A percentile compares a stretch with the other conserved stretches of the same genome.
Conservation (phyloP, 2,113 vertebrate species). For the Strix uralensis region DNA sequence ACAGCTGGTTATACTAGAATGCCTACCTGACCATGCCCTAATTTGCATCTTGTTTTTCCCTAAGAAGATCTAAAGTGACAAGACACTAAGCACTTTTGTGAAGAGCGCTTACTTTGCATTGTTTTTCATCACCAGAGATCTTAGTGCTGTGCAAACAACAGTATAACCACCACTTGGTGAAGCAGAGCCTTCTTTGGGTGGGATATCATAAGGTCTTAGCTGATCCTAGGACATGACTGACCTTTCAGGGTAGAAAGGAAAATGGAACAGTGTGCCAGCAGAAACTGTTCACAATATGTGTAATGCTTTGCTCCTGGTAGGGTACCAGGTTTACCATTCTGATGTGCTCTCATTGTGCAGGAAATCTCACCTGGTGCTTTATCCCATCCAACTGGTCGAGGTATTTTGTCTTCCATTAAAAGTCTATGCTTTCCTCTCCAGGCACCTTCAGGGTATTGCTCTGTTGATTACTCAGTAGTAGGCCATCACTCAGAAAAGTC, state of each 20-base stretch:
- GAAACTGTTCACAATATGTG: neutral
- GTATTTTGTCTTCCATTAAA: neutral
- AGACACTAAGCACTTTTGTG: neutral
- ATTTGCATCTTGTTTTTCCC: slow-evolving; percentile 10
- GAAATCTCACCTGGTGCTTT: neutral
- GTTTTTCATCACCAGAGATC: neutral
- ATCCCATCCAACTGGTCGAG: neutral
- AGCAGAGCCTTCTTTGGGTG: neutral
- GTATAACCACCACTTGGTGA: neutral
- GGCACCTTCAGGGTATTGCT: neutral
- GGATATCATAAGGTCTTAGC: neutral
- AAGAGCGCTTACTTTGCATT: neutral
- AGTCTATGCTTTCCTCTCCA: neutral
- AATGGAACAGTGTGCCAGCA: neutral
- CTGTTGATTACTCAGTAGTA: neutral
- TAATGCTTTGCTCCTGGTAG: neutral
- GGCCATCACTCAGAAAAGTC: neutral
- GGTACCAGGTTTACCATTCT: neutral
- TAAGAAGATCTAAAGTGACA: neutral
- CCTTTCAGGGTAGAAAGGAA: neutral
- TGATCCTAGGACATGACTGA: neutral
- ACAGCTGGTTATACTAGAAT: neutral
- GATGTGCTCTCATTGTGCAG: neutral
- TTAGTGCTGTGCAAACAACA: neutral
- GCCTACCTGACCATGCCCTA: neutral